Conservation (phyloP, 2,888 invertebrate genomes). For the Deilephila porcellus region DNA sequence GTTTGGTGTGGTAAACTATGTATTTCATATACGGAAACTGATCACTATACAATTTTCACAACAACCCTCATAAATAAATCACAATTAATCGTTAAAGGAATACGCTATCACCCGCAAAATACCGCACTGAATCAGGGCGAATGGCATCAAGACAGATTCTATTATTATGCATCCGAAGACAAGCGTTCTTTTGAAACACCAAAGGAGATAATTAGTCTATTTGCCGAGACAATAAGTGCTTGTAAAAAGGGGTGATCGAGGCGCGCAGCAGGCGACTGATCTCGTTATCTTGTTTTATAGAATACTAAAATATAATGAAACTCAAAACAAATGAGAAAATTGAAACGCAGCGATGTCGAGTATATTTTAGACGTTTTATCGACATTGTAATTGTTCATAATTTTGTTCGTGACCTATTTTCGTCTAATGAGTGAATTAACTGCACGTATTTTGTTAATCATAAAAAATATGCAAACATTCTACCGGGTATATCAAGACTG, state of each 20-base stretch:
- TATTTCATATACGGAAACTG: too few species aligned
- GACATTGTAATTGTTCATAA: background rate
- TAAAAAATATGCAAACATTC: too few species aligned
- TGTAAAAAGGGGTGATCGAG: conserved; percentile 12
- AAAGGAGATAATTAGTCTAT: conserved; percentile 25
- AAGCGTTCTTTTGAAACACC: conserved; percentile 28
- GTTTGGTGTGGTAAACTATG: too few species aligned
- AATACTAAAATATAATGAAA: background rate
- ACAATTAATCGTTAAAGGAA: background rate
- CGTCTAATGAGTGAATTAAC: background rate
- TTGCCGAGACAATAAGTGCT: conserved; percentile 17
- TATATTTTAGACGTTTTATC: background rate
- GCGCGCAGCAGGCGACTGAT: conserved; percentile 8
- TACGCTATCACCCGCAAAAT: background rate
- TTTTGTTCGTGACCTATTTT: background rate
- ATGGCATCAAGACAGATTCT: conserved; percentile 23
- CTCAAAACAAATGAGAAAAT: conserved; percentile 5
- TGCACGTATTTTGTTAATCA: background rate
- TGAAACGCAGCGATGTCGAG: background rate
- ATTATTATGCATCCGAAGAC: conserved; percentile 27
- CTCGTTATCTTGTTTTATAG: conserved; percentile 6
- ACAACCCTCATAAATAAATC: too few species aligned
- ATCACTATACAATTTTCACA: too few species aligned
- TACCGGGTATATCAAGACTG: too few species aligned
- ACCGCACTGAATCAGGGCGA: background rate